phyloP scores from a whole-genome alignment of 2,113 vertebrate genomes.

The Albula goreensis region DNA sequence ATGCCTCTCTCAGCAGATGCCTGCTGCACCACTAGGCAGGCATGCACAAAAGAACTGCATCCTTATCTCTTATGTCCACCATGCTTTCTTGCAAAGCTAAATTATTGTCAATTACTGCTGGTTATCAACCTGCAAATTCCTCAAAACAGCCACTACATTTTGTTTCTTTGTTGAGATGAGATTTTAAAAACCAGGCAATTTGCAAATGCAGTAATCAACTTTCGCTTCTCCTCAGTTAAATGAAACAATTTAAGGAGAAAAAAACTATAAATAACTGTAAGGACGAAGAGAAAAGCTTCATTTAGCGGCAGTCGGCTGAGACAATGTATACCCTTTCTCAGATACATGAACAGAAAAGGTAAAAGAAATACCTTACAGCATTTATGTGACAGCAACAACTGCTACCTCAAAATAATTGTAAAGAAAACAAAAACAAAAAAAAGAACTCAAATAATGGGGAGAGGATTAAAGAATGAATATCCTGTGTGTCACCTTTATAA shows the following conservation, averaged over 20 bases:
- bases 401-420: background rate
- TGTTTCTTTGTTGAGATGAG: background rate
- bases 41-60: conserved; percentile 1
- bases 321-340: background rate
- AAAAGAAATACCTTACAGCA: no score
- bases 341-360: background rate
- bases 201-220: background rate
- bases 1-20: background rate
- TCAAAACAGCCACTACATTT: background rate
- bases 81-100: conserved; percentile 6
- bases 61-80: conserved; percentile 27
- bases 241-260: conserved; percentile 9
- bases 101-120: conserved; percentile 11
- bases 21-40: conserved; percentile 13
- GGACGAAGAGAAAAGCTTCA: background rate
- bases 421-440: no score
- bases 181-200: background rate
- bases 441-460: no score
- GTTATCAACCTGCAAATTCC: conserved; percentile 14
- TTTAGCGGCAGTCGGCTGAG: no score
- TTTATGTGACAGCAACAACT: background rate
- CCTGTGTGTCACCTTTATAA: no score
- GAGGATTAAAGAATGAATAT: no score
- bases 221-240: background rate
- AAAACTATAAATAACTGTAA: background rate